phyloP scores from a whole-genome alignment of 2,888 invertebrate genomes.

The Eustalomyia histrio region DNA sequence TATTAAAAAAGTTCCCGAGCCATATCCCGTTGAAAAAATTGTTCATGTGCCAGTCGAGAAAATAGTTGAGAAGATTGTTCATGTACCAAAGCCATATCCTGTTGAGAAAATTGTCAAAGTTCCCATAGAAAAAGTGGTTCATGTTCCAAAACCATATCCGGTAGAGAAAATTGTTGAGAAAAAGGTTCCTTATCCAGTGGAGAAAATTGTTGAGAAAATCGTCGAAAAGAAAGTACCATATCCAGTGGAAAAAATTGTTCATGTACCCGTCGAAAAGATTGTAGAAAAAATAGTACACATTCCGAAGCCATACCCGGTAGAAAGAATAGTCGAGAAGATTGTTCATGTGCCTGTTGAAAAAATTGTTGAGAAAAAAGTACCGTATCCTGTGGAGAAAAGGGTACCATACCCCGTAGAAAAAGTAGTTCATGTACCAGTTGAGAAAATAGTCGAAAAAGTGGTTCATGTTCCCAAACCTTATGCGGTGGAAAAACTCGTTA shows the following conservation, averaged over 20 bases:
- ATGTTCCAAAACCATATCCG: slow-evolving; percentile 80
- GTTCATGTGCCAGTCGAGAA: slow-evolving; percentile 80
- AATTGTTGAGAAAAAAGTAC: slow-evolving; percentile 66
- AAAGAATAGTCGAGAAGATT: slow-evolving; percentile 77
- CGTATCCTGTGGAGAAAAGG: slow-evolving; percentile 78
- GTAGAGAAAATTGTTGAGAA: slow-evolving; percentile 79
- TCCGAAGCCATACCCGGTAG: slow-evolving; percentile 76
- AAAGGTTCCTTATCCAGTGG: slow-evolving; percentile 77
- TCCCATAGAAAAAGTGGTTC: slow-evolving; percentile 76
- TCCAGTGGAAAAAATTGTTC: slow-evolving; percentile 80
- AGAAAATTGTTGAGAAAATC: slow-evolving; percentile 79
- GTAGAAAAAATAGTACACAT: slow-evolving; percentile 79
- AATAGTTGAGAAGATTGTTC: slow-evolving; percentile 79
- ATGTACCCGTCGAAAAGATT: slow-evolving; percentile 78
- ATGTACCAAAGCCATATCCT: slow-evolving; percentile 81
- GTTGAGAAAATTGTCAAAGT: slow-evolving; percentile 77
- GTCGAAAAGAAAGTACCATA: slow-evolving; percentile 78
- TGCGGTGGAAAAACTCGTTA: slow-evolving; percentile 81
- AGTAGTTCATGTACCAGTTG: slow-evolving; percentile 76
- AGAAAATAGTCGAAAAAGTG: slow-evolving; percentile 80
- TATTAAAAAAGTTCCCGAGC: slow-evolving; percentile 81
- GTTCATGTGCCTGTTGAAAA: slow-evolving; percentile 76
- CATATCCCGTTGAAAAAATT: slow-evolving; percentile 80
- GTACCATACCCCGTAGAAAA: slow-evolving; percentile 80
- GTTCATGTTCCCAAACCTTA: slow-evolving; percentile 82